These are phyloP conservation scores for Copidosoma aretas DNA, from an alignment of 2,888 invertebrate species.

Conservation along the genomic window DNA sequence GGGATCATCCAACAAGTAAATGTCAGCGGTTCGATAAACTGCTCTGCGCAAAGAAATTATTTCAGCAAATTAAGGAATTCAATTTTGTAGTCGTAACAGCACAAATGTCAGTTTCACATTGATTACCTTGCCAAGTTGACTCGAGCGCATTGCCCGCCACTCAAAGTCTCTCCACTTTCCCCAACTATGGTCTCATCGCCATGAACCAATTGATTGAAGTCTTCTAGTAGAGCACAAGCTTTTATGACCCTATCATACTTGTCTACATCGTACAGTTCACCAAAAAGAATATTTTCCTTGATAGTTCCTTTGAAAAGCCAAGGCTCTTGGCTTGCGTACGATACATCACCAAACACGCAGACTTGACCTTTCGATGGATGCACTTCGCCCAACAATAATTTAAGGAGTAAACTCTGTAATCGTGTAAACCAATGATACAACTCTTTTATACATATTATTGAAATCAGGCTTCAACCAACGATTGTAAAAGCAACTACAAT, in stretches of 20 bases:
- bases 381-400: constrained; percentile 79
- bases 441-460: too few relatives aligned
- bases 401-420: constrained; percentile 68
- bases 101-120: background rate
- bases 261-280: constrained; percentile 68
- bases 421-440: too few relatives aligned
- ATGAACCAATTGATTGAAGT: constrained; percentile 73
- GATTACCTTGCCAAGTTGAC: constrained; percentile 66
- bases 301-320: constrained; percentile 13
- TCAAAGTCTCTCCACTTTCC: constrained; percentile 77
- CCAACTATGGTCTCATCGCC: constrained; percentile 80
- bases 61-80: background rate
- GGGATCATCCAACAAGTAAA: constrained; percentile 82
- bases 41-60: constrained; percentile 64
- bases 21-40: constrained; percentile 77
- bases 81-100: too few relatives aligned
- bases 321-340: constrained; percentile 68
- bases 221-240: constrained; percentile 71
- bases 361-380: constrained; percentile 69
- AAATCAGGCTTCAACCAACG: too few relatives aligned
- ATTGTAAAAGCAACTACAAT: background rate
- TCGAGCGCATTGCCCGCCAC: constrained; percentile 82
- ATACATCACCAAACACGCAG: constrained; percentile 68
- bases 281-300: constrained; percentile 69
- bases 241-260: constrained; percentile 66